A percentile compares a stretch with the other conserved stretches of the same genome.
Conservation (phyloP, 2,888 invertebrate genomes). For the Tachystola acroxantha region DNA sequence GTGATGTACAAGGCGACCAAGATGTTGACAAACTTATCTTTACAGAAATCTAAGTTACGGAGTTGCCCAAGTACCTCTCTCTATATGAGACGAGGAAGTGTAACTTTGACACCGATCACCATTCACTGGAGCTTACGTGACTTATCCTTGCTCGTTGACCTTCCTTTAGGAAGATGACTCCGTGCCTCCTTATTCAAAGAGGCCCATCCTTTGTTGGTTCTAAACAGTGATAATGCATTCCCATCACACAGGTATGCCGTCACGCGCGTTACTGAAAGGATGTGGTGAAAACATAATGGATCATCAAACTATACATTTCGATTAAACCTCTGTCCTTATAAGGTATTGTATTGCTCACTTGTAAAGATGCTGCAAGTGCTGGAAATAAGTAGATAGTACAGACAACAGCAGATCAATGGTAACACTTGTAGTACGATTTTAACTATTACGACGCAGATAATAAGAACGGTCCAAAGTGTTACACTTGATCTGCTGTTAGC, state of each 20-base stretch:
- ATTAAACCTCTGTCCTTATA: neutral
- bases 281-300: constrained; percentile 26
- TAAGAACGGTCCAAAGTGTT: too few relatives aligned
- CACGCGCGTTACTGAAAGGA: constrained; percentile 17
- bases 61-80: too few relatives aligned
- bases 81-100: neutral
- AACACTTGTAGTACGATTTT: too few relatives aligned
- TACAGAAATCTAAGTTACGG: too few relatives aligned
- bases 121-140: constrained; percentile 28
- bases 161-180: constrained; percentile 35
- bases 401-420: too few relatives aligned
- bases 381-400: too few relatives aligned
- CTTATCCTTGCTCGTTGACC: constrained; percentile 30
- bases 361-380: too few relatives aligned
- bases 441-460: too few relatives aligned
- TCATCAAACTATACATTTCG: constrained; percentile 17
- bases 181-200: constrained; percentile 22
- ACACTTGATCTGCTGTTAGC: too few relatives aligned
- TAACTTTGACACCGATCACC: constrained; percentile 4
- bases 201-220: constrained; percentile 27
- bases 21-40: too few relatives aligned
- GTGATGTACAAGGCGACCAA: too few relatives aligned
- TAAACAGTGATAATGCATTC: constrained; percentile 30
- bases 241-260: constrained; percentile 22
- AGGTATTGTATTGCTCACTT: too few relatives aligned